Conservation (phyloP, 2,888 invertebrate genomes). For the Horisme vitalbata region DNA sequence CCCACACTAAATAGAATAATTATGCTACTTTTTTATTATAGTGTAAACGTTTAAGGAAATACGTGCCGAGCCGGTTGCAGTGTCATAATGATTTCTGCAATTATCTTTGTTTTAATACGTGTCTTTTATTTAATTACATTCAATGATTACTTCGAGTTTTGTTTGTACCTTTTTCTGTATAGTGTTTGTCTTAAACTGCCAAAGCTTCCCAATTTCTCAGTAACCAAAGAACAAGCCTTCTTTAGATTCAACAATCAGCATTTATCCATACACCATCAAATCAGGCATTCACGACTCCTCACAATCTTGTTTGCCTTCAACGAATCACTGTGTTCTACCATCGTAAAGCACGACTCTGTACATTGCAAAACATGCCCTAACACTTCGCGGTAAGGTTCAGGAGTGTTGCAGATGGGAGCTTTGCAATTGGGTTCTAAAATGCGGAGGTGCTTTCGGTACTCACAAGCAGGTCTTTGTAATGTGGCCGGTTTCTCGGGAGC, state of each 20-base stretch:
- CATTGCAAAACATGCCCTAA: slow-evolving; percentile 59
- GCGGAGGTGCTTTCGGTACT: slow-evolving; percentile 73
- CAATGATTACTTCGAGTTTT: slow-evolving; percentile 10
- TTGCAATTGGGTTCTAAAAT: slow-evolving; percentile 66
- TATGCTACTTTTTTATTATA: slow-evolving; percentile 26
- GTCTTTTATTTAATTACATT: slow-evolving; percentile 6
- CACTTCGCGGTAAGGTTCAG: slow-evolving; percentile 44
- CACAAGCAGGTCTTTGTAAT: slow-evolving; percentile 76
- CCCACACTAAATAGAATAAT: slow-evolving; percentile 31
- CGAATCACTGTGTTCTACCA: slow-evolving; percentile 52
- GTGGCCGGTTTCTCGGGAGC: slow-evolving; percentile 59
- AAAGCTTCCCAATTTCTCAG: slow-evolving; percentile 14
- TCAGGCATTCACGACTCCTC: slow-evolving; percentile 67
- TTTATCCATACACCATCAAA: slow-evolving; percentile 61
- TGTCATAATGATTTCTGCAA: slow-evolving; percentile 16
- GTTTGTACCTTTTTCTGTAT: slow-evolving; percentile 8
- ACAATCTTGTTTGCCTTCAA: slow-evolving; percentile 76
- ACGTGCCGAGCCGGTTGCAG: slow-evolving; percentile 9
- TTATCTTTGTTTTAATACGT: slow-evolving; percentile 20
- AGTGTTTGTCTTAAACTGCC: slow-evolving; percentile 20
- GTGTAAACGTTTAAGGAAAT: slow-evolving; percentile 28
- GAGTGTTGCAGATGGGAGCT: slow-evolving; percentile 50
- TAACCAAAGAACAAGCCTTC: slow-evolving; percentile 28
- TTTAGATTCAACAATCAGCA: slow-evolving; percentile 44
- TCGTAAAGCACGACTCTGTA: slow-evolving; percentile 24